phyloP scores from a whole-genome alignment of 2,888 invertebrate genomes.

The Merodon equestris region DNA sequence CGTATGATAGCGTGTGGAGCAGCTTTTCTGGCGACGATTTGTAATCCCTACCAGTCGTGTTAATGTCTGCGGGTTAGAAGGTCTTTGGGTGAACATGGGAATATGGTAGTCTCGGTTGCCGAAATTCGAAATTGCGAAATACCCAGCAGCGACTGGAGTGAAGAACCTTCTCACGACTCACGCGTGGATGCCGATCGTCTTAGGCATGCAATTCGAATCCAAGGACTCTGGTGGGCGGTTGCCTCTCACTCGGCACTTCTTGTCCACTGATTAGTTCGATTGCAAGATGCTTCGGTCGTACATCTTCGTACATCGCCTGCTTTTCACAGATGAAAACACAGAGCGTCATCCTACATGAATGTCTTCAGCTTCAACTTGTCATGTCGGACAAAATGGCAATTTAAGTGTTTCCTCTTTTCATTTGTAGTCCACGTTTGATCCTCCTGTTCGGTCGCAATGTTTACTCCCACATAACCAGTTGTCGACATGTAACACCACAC shows the following conservation, averaged over 20 bases:
- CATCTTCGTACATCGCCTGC: constrained; percentile 40
- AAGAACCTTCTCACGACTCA: too few species aligned
- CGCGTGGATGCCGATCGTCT: too few species aligned
- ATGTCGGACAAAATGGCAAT: constrained; percentile 68
- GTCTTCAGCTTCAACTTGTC: constrained; percentile 65
- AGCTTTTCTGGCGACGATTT: neutral
- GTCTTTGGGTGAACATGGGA: constrained; percentile 60
- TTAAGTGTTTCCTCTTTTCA: constrained; percentile 59
- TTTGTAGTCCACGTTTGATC: neutral
- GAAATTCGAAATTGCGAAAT: constrained; percentile 16
- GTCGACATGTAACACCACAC: constrained; percentile 67
- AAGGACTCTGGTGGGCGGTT: constrained; percentile 34
- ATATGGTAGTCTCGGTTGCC: constrained; percentile 19
- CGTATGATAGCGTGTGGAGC: neutral
- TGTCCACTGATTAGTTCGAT: constrained; percentile 54
- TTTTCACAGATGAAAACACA: too few species aligned
- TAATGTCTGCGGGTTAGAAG: constrained; percentile 38
- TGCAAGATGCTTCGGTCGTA: constrained; percentile 5
- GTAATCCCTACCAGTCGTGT: constrained; percentile 10
- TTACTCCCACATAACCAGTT: constrained; percentile 68
- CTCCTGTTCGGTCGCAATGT: constrained; percentile 35
- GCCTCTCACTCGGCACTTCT: constrained; percentile 18
- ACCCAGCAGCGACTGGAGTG: too few species aligned
- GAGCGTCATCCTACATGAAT: constrained; percentile 55
- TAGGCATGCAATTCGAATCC: constrained; percentile 24